phyloP scores from a whole-genome alignment of 2,113 vertebrate genomes.

The Hylia prasina region DNA sequence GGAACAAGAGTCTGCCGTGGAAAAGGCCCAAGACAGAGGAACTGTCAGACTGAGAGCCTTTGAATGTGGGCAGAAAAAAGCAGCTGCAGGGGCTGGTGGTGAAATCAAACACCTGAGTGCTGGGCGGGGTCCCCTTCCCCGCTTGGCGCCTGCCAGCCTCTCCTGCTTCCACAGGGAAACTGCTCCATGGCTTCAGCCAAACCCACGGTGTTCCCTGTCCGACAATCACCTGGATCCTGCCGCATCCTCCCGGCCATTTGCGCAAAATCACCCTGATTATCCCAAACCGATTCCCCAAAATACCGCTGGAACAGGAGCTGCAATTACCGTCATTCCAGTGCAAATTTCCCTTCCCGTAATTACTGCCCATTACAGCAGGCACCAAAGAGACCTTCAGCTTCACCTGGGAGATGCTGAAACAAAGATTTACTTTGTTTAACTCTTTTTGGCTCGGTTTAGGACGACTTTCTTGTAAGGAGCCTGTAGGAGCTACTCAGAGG shows the following conservation, averaged over 20 bases:
- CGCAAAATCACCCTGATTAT: slow-evolving; percentile 45
- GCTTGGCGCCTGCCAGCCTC: background rate
- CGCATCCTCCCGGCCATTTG: background rate
- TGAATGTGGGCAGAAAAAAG: background rate
- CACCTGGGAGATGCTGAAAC: background rate
- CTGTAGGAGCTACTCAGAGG: background rate
- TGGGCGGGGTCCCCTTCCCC: background rate
- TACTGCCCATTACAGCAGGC: background rate
- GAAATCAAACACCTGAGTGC: background rate
- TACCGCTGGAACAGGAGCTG: background rate
- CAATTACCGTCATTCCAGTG: slow-evolving; percentile 18
- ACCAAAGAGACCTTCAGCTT: background rate
- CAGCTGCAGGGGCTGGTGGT: background rate
- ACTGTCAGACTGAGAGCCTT: background rate
- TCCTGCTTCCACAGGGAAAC: background rate
- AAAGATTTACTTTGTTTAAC: background rate
- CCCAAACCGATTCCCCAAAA: background rate
- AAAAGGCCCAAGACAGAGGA: background rate
- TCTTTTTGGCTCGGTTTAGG: background rate
- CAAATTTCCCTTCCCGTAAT: slow-evolving; percentile 14
- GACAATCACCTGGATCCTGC: background rate
- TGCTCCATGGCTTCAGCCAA: background rate
- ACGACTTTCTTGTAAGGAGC: background rate
- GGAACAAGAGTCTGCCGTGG: background rate
- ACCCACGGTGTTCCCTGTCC: fast-evolving